A percentile compares a stretch with the other conserved stretches of the same genome.
Conservation (phyloP, 37 sponge, comb jelly and placozoan species). For the Agelas oroides region DNA sequence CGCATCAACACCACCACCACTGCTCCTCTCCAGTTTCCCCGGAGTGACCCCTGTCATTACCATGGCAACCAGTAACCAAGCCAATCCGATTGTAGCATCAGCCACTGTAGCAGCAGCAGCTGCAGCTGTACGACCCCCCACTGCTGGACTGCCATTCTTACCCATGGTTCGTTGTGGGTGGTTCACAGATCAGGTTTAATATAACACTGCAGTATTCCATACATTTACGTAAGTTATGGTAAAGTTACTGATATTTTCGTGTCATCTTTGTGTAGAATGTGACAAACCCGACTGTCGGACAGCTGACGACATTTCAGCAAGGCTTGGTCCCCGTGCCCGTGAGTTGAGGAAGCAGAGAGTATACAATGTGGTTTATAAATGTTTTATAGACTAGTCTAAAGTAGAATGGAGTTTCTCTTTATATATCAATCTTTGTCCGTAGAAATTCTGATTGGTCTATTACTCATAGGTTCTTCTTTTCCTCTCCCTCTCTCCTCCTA, state of each 20-base stretch:
- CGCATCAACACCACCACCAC: background rate
- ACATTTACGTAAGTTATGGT: too few species aligned
- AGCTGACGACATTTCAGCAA: background rate
- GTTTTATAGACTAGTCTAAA: too few species aligned
- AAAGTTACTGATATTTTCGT: background rate
- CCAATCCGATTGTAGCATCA: too few species aligned
- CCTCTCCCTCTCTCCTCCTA: constrained; percentile 1
- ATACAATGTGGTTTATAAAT: background rate
- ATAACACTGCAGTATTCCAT: too few species aligned
- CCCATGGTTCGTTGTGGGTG: background rate
- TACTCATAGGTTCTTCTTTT: background rate
- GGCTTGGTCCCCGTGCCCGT: constrained; percentile 32
- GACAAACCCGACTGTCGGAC: constrained; percentile 23
- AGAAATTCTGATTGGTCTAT: too few species aligned
- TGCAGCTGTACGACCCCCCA: too few species aligned
- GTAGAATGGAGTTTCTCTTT: too few species aligned
- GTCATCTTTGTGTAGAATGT: background rate
- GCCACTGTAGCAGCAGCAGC: too few species aligned
- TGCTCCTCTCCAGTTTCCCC: background rate
- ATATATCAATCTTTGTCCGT: too few species aligned
- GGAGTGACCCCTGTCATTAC: constrained; percentile 13
- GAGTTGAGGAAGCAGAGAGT: background rate
- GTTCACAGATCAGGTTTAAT: background rate
- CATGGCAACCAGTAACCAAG: too few species aligned
- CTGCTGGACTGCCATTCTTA: constrained; percentile 1